These are phyloP conservation scores for Baronia brevicornis DNA, from an alignment of 2,888 invertebrate genomes.

Conservation along the genomic window DNA sequence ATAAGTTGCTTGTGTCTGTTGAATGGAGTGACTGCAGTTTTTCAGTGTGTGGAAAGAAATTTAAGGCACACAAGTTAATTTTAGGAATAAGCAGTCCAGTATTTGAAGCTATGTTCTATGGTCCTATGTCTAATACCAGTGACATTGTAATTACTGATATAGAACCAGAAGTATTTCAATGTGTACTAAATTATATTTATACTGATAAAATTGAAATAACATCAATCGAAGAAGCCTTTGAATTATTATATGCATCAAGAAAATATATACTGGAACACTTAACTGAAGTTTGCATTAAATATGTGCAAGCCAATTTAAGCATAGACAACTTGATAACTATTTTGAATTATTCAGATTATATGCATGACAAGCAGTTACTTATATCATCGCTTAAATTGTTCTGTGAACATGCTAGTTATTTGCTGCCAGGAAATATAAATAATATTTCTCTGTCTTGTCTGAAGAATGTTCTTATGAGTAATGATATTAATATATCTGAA, in stretches of 20 bases:
- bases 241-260: slow-evolving; percentile 78
- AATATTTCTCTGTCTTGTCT: slow-evolving; percentile 68
- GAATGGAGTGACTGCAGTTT: slow-evolving; percentile 78
- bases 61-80: slow-evolving; percentile 77
- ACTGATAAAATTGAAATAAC: slow-evolving; percentile 73
- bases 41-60: slow-evolving; percentile 61
- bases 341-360: slow-evolving; percentile 76
- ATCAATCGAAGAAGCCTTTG: slow-evolving; percentile 76
- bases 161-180: slow-evolving; percentile 75
- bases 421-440: slow-evolving; percentile 64
- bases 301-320: slow-evolving; percentile 70
- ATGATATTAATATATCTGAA: slow-evolving; percentile 68
- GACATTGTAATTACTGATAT: slow-evolving; percentile 76
- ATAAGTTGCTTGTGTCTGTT: slow-evolving; percentile 59
- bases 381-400: slow-evolving; percentile 72
- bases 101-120: slow-evolving; percentile 81
- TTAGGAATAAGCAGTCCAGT: slow-evolving; percentile 80
- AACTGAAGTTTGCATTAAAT: slow-evolving; percentile 64
- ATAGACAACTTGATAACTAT: slow-evolving; percentile 75
- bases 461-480: slow-evolving; percentile 62
- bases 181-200: slow-evolving; percentile 77
- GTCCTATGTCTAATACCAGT: slow-evolving; percentile 68
- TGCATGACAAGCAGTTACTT: slow-evolving; percentile 72
- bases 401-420: slow-evolving; percentile 70
- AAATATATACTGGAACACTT: slow-evolving; percentile 78